Percentiles rank a stretch among this genome's conserved stretches.
Evolutionary conservation across 1,140 invertebrate species (phyloP).

Genomic region (Leptopilina clavipes): DNA sequence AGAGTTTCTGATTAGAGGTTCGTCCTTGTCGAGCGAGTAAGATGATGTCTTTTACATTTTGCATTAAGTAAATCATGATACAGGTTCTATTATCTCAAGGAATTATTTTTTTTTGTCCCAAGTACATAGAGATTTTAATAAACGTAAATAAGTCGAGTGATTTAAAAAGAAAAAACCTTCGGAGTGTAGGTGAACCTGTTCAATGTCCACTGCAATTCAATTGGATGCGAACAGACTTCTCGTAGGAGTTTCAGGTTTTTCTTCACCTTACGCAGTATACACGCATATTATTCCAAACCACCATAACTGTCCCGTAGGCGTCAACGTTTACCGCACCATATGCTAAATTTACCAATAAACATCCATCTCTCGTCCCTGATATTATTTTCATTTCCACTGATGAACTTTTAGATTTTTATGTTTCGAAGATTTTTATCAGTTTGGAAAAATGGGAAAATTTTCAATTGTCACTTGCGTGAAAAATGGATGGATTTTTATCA

Average conservation of each 20-base stretch:
- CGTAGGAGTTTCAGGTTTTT: slow-evolving; percentile 62
- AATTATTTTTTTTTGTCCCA: slow-evolving; percentile 6
- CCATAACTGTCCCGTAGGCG: slow-evolving; percentile 52
- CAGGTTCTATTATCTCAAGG: slow-evolving; percentile 7
- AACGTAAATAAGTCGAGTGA: slow-evolving; percentile 49
- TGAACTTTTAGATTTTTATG: too few species aligned
- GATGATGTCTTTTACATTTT: too few species aligned
- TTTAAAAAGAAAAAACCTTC: slow-evolving; percentile 38
- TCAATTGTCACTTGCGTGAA: too few species aligned
- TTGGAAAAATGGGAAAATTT: too few species aligned
- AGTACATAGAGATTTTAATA: slow-evolving; percentile 47
- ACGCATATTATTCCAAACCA: slow-evolving; percentile 49
- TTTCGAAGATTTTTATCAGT: too few species aligned
- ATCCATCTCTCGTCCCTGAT: background rate
- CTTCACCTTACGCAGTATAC: slow-evolving; percentile 49
- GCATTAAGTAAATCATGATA: too few species aligned
- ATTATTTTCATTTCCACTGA: too few species aligned
- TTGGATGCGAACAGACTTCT: slow-evolving; percentile 51
- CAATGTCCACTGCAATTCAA: slow-evolving; percentile 53
- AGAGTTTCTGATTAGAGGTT: too few species aligned
- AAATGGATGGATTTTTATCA: too few species aligned
- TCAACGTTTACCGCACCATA: slow-evolving; percentile 46
- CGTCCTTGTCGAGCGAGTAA: too few species aligned
- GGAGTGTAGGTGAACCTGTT: slow-evolving; percentile 72
- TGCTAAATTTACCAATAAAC: slow-evolving; percentile 17